Evolutionary conservation across 2,113 vertebrate genomes (phyloP), one percentile per base, ranked within the genome.

Genomic region (Prunella fulvescens): DNA sequence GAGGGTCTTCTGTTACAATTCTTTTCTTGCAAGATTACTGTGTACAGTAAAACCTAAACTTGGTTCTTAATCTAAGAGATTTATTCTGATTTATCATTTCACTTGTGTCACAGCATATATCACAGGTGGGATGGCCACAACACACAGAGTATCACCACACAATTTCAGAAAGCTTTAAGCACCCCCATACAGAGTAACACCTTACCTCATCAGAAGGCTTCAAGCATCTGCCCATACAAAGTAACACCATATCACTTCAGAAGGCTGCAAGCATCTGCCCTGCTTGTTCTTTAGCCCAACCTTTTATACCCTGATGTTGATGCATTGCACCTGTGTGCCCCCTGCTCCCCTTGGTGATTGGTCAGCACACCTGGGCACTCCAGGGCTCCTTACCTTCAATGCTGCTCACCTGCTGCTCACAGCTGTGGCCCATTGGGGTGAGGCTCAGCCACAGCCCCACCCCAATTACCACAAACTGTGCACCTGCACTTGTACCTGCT

Each of bases 201-300:
- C 20, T 1, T 23, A 57, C 54, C 33, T 23, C 20, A 14, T 10
- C 33, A 22, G 56, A 24, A 25, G n/a, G 56, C n/a, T 58, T 58
- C 5, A 35, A 5, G 14, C 14, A 25, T 8, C 2, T 22, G 7
- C 5, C 22, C n/a, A 17, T 2, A 35, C n/a, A 35, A 1, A 58
- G 7, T 14, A 25, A 58, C 23, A 17, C 3, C 18, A 7, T 2
- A 12, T 5, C 53, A 12, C 53, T 9, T 54, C 11, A 54, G 53
- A 54, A 33, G 19, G 12, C 56, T 57, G 9, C 33, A 57, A 23
- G 33, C 33, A 57, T 7, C 20, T 57, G 9, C 20, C 29, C 19
- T 11, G 6, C n/a, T 25, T 35, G 23, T 25, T 58, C 57, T 58
- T 58, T 5, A 58, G 23, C n/a, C 4, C 2, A 35, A 25, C n/a